Evolutionary conservation across 2,797 vertebrate genomes (phyloP), one percentile per base, ranked within the genome.

Genomic region (Nannoperca obscura): DNA sequence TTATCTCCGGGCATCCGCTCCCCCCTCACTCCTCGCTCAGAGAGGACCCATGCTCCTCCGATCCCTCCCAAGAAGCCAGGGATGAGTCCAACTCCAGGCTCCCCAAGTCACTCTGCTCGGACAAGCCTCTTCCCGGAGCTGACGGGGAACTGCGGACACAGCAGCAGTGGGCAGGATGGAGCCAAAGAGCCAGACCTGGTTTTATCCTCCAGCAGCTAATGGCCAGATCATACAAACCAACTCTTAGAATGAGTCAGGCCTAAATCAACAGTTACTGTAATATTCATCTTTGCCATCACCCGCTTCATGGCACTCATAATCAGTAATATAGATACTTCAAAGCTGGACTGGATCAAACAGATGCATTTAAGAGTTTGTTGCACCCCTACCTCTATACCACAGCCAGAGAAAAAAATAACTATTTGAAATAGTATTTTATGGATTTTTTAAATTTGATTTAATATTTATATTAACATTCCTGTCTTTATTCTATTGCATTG

Each of bases 41-140:
- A 99, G 77, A 94, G 93, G 87, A 96, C 94, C 74, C 94, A 97
- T 76, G 96, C 97, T 27, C 97, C 98, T 1, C 97, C 97, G 1
- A 96, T 97, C 71, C 96, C 96, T 74, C 96, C 97, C 0, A 99
- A 99, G 93, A 99, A 96, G 61, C 96, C 97, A 0, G 96, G 97
- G 44, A 94, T 97, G 30, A 95, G 95, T 84, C 97, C 97, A 38
- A 96, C 97, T 0, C 96, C 97, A 4, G 96, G 96, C 47, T 94
- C 97, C 27, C 85, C 96, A 0, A 70, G 91, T 52, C 94, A 96
- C 0, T 88, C 93, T 1, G 67, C 93, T 81, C 96, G 91, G 72
- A 85, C 89, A 86, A 90, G 95, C 74, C 82, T 86, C 22, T 96
- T 96, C 54, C 90, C 95, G 24, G 98, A 99, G 89, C 89, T 98